Percentiles rank a stretch among this genome's conserved stretches.
Evolutionary conservation across 2,113 vertebrate species (phyloP).

Genomic region (Megatriorchis doriae): DNA sequence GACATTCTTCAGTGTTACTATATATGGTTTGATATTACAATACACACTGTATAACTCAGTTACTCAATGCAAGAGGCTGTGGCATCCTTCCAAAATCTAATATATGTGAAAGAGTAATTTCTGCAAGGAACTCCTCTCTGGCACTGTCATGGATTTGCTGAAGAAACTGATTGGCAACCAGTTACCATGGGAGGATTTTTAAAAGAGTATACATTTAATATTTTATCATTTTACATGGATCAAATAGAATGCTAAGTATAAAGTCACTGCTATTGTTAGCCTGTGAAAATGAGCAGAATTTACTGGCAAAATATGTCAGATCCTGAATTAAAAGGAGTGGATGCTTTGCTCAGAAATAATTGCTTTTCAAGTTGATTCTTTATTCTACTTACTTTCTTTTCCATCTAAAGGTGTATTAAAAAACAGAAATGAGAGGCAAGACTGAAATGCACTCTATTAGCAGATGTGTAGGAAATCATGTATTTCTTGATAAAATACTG

Average conservation of each 20-base stretch:
- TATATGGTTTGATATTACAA: neutral
- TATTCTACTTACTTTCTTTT: neutral
- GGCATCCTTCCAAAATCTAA: neutral
- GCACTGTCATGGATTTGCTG: neutral
- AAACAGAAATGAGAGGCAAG: slow-evolving; percentile 26
- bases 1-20: neutral
- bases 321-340: neutral
- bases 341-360: neutral
- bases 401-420: neutral
- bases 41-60: neutral
- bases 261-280: neutral
- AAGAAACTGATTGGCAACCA: neutral
- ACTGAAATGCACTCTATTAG: slow-evolving; percentile 19
- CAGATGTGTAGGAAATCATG: neutral
- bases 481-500: slow-evolving; percentile 28
- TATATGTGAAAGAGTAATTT: neutral
- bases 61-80: neutral
- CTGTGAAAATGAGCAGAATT: neutral
- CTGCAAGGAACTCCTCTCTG: neutral
- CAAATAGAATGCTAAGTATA: neutral
- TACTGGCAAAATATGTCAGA: neutral
- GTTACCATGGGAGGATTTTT: neutral
- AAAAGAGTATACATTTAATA: neutral
- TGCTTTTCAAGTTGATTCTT: slow-evolving; percentile 8
- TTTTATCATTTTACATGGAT: neutral